These are phyloP conservation scores for Copidosoma floridanum DNA, from an alignment of 1,140 invertebrate species.

Conservation along the genomic window DNA sequence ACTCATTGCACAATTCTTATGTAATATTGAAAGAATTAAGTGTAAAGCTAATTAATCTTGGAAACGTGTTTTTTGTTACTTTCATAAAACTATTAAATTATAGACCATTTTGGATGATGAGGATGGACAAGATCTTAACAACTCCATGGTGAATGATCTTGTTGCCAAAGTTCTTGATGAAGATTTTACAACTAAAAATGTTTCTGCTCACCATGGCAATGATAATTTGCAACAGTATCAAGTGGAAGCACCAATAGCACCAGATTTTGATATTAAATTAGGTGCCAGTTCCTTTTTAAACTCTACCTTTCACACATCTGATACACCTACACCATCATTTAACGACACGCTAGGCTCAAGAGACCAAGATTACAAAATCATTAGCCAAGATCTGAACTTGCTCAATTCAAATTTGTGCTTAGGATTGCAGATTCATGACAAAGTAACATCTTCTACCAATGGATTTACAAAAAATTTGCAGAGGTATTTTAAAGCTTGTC, in stretches of 20 bases:
- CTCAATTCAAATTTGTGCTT: constrained; percentile 34
- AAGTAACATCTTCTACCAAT: constrained; percentile 35
- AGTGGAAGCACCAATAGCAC: background rate
- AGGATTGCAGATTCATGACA: constrained; percentile 26
- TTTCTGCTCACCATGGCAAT: constrained; percentile 38
- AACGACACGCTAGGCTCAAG: constrained; percentile 30
- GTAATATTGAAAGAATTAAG: no score
- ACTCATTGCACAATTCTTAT: no score
- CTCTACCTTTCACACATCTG: background rate
- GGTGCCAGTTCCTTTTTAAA: no score
- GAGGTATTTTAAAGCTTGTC: constrained; percentile 16
- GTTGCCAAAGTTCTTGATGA: constrained; percentile 66
- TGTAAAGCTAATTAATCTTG: background rate
- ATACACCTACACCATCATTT: no score
- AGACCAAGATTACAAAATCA: constrained; percentile 38
- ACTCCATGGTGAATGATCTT: constrained; percentile 65
- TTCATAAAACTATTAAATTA: background rate
- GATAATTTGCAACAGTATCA: constrained; percentile 29
- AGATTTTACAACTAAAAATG: constrained; percentile 53
- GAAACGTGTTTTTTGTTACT: background rate
- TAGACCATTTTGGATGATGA: no score
- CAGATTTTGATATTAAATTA: constrained; percentile 13
- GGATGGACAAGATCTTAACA: constrained; percentile 56
- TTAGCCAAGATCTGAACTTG: constrained; percentile 37
- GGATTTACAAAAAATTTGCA: constrained; percentile 29